Conservation (phyloP, 2,113 vertebrate species). For the Typhlomys cinereus region DNA sequence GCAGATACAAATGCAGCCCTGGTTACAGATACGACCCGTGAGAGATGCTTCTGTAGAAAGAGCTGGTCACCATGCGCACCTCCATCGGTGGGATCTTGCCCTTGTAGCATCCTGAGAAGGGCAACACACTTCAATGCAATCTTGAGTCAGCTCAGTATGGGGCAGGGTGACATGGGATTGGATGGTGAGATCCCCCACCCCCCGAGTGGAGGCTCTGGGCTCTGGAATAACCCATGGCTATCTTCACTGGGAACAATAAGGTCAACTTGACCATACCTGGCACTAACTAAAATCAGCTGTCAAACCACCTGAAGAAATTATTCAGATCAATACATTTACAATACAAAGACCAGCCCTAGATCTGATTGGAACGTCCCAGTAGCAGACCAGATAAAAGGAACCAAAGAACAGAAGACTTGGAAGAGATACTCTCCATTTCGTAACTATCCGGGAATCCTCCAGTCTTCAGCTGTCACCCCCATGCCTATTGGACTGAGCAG, state of each 20-base stretch:
- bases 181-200: constrained; percentile 74
- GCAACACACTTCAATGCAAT: constrained; percentile 78
- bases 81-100: constrained; percentile 15
- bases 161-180: constrained; percentile 76
- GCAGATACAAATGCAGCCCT: constrained; percentile 59
- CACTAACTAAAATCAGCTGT: no score
- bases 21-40: constrained; percentile 80
- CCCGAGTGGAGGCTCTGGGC: constrained; percentile 71
- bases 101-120: constrained; percentile 76
- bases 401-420: no score
- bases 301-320: no score
- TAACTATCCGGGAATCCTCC: no score
- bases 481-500: no score
- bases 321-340: no score
- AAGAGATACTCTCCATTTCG: no score
- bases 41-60: constrained; percentile 52
- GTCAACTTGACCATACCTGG: no score
- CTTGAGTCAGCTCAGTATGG: constrained; percentile 80
- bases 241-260: constrained; percentile 72
- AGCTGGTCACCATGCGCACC: neutral
- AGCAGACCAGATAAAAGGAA: no score
- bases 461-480: no score
- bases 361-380: no score
- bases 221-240: constrained; percentile 71
- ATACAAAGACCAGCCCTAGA: no score